Evolutionary conservation across 2,113 vertebrate species (phyloP), one percentile per base, ranked within the genome.

Genomic region (Gymnobelideus leadbeateri): DNA sequence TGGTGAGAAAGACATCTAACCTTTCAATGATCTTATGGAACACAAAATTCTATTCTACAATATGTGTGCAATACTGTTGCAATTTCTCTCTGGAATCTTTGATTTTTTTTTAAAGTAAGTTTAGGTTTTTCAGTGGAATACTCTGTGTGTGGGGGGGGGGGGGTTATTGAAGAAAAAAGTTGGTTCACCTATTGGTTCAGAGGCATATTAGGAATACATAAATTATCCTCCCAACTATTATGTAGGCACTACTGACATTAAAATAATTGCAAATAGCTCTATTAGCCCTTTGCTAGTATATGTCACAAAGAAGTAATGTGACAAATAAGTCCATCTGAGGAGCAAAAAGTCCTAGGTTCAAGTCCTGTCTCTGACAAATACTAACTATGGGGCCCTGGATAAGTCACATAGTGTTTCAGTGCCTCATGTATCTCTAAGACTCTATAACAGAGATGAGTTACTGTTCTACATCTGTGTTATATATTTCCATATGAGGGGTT

Each of bases 21-120:
- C 51, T 84, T 14, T 94, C 47, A 93, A 94, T 94, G 77, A 68
- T 91, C 11, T 51, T 94, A 93, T 23, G 94, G 51, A 90, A 46
- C 28, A 77, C 26, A 95, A 94, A 95, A 94, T 92, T 55, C 89
- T 49, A 89, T 68, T 93, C 49, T 92, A 91, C 19, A 96, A 51
- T 91, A 92, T 77, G 91, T 68, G 46, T 43, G 26, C 61, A 97
- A n/a, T 94, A 95, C 3, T 92, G 91, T 51, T 52, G 92, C 1
- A 92, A 91, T 92, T 94, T 94, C 77, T 49, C 92, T 94, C 92
- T 54, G 77, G 23, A 95, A 95, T 92, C 51, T 37, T 89, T 57
- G 11, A n/a, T n/a, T 93, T 95, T 91, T 37, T 95, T 90, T 51
- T 37, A 28, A 51, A 37, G 37, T 51, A 95, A 91, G 43, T 90